These are phyloP conservation scores for Coregonus clupeaformis DNA, from an alignment of 2,113 vertebrate genomes.

Conservation along the genomic window DNA sequence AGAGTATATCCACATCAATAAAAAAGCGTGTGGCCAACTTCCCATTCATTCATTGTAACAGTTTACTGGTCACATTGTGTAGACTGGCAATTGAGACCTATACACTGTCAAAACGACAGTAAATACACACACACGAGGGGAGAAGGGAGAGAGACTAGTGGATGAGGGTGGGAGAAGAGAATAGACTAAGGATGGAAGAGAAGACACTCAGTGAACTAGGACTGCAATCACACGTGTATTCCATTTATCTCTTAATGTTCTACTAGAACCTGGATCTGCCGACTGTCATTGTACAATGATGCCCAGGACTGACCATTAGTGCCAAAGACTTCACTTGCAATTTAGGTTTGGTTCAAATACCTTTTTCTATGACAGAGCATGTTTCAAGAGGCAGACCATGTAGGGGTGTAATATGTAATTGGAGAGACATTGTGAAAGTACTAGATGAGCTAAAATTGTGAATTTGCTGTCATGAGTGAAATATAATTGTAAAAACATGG, in stretches of 20 bases:
- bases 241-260: neutral
- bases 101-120: conserved; percentile 63
- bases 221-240: no score
- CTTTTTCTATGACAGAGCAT: no score
- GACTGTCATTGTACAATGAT: neutral
- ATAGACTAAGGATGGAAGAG: neutral
- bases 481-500: neutral
- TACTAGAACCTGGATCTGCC: neutral
- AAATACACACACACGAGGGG: conserved; percentile 54
- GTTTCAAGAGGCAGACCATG: neutral
- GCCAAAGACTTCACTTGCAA: no score
- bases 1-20: conserved; percentile 48
- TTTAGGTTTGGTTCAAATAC: no score
- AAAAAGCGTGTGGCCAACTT: conserved; percentile 67
- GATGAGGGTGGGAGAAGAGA: conserved; percentile 5
- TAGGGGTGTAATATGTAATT: neutral
- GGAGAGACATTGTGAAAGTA: neutral
- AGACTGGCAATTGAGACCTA: conserved; percentile 63
- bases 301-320: neutral
- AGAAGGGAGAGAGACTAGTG: conserved; percentile 15
- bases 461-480: neutral
- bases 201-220: neutral
- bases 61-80: conserved; percentile 65
- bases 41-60: conserved; percentile 71
- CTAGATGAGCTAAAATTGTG: no score